Evolutionary conservation across 92 coral and sea anemone genomes (phyloP).

Genomic region (Zoanthus gigantus): DNA sequence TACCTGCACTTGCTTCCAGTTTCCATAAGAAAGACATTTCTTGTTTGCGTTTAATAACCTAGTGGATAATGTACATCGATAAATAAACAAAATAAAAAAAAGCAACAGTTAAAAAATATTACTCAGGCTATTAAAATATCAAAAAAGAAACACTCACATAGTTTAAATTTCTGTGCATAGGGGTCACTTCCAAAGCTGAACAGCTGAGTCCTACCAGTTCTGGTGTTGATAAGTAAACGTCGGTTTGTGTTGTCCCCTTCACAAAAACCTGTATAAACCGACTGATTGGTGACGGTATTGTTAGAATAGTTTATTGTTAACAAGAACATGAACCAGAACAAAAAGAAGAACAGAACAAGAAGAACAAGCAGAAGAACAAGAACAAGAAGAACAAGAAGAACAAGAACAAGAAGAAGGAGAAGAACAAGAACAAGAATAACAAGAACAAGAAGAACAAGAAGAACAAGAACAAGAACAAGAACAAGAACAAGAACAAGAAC

Average conservation of each 20-base stretch:
- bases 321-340: no score
- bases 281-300: conserved; percentile 31
- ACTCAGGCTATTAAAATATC: not conserved
- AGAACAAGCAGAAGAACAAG: no score
- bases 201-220: conserved; percentile 59
- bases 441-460: no score
- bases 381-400: no score
- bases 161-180: conserved; percentile 58
- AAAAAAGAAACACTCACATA: conserved; percentile 67
- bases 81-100: not conserved
- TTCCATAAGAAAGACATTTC: conserved; percentile 86
- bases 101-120: no score
- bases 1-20: conserved; percentile 52
- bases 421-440: no score
- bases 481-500: no score
- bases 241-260: conserved; percentile 61
- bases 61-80: not conserved
- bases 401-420: no score
- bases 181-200: conserved; percentile 55
- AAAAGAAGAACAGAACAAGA: no score
- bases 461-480: no score
- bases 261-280: conserved; percentile 82
- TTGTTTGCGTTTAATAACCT: conserved; percentile 70
- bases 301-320: not conserved
- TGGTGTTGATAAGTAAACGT: conserved; percentile 65